phyloP scores from a whole-genome alignment of 2,888 invertebrate species.

The Mamestra brassicae region DNA sequence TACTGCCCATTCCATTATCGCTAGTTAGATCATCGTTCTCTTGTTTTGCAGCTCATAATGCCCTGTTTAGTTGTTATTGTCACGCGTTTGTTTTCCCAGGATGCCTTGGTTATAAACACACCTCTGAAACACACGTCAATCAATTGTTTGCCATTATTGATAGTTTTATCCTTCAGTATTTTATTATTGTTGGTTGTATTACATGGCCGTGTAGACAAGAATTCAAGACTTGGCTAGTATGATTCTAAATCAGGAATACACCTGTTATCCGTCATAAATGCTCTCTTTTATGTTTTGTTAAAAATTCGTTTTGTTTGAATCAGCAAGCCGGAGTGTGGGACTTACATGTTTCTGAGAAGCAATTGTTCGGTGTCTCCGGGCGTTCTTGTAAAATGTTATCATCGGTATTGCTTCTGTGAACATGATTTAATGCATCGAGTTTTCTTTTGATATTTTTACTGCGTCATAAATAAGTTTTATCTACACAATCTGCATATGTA shows the following conservation, averaged over 20 bases:
- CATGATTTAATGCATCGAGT: conserved; percentile 30
- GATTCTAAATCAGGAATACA: conserved; percentile 47
- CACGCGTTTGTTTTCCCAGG: conserved; percentile 25
- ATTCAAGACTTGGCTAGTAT: conserved; percentile 20
- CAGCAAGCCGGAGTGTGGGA: conserved; percentile 21
- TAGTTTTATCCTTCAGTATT: conserved; percentile 24
- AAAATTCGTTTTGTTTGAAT: conserved; percentile 34
- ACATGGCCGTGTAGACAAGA: background rate
- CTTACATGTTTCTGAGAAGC: conserved; percentile 42
- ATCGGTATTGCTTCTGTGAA: conserved; percentile 30
- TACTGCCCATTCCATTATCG: conserved; percentile 14
- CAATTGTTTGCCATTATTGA: conserved; percentile 40
- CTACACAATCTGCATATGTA: background rate
- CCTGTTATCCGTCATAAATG: conserved; percentile 43
- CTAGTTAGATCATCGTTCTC: conserved; percentile 47
- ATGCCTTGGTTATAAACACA: conserved; percentile 40
- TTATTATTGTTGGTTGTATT: conserved; percentile 11
- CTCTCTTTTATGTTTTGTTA: conserved; percentile 36
- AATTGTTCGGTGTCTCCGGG: conserved; percentile 45
- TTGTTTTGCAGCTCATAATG: conserved; percentile 42
- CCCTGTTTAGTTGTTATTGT: conserved; percentile 44
- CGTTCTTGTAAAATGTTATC: conserved; percentile 48
- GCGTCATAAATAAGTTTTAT: conserved; percentile 6
- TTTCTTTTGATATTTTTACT: conserved; percentile 8
- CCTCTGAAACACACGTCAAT: conserved; percentile 5